Evolutionary conservation across 1,140 invertebrate species (phyloP).

Genomic region (Ptiloglossa arizonensis): DNA sequence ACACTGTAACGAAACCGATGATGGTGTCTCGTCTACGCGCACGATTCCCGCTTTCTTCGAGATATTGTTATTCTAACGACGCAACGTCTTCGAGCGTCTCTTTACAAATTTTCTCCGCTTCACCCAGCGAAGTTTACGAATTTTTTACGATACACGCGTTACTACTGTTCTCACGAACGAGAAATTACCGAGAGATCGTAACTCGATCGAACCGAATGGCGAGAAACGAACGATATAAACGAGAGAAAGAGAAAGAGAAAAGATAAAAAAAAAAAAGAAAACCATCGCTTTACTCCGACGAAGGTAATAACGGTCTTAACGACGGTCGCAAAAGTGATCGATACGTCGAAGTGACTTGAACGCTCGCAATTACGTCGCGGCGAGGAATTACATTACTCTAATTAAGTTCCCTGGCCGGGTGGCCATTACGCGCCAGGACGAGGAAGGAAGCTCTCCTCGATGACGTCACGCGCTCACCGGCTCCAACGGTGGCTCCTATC

Average conservation of each 20-base stretch:
- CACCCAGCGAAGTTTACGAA: too few species aligned
- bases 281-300: neutral
- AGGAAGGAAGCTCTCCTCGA: slow-evolving; percentile 16
- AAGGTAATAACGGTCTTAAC: neutral
- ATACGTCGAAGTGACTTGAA: slow-evolving; percentile 12
- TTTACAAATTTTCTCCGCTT: too few species aligned
- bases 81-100: neutral
- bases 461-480: slow-evolving; percentile 32
- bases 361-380: slow-evolving; percentile 21
- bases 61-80: neutral
- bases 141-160: too few species aligned
- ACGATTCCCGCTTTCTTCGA: neutral
- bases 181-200: neutral
- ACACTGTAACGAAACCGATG: too few species aligned
- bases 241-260: neutral
- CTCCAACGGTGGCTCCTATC: slow-evolving; percentile 7
- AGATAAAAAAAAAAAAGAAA: too few species aligned
- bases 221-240: slow-evolving; percentile 5
- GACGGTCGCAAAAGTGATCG: slow-evolving; percentile 5
- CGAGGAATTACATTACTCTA: neutral
- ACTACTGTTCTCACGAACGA: neutral
- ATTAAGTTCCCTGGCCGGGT: slow-evolving; percentile 16
- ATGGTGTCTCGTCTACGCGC: neutral
- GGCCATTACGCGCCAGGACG: neutral
- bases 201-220: neutral